Conservation (phyloP, 2,113 vertebrate species). For the Elgaria multicarinata region DNA sequence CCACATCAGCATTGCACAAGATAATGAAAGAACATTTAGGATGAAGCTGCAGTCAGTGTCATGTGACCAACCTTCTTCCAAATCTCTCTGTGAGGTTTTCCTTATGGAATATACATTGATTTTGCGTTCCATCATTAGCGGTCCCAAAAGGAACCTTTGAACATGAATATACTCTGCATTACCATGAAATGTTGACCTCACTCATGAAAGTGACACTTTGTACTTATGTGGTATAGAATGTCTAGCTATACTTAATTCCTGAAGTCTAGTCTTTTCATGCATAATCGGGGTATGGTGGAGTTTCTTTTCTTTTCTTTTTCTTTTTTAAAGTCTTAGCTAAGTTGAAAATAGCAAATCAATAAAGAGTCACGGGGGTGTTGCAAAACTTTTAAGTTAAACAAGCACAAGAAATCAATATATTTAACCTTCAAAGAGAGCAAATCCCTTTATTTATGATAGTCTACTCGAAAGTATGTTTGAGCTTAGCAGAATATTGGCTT, state of each 20-base stretch:
- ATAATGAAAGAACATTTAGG: no score
- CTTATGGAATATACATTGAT: constrained; percentile 17
- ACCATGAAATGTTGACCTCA: constrained; percentile 38
- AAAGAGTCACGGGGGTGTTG: constrained; percentile 3
- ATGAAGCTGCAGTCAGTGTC: no score
- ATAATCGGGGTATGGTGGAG: not conserved
- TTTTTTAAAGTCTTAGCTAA: constrained; percentile 19
- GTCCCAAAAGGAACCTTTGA: constrained; percentile 5
- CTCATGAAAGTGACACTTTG: constrained; percentile 41
- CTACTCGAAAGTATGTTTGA: constrained; percentile 15
- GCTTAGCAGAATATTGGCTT: constrained; percentile 16
- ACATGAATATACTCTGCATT: not conserved
- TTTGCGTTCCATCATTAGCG: accelerated
- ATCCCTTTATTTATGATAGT: constrained; percentile 4
- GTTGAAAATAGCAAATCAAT: constrained; percentile 44
- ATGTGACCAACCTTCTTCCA: not conserved
- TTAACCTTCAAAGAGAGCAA: constrained; percentile 30
- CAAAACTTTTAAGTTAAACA: constrained; percentile 33
- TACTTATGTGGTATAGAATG: constrained; percentile 36
- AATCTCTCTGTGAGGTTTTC: constrained; percentile 5
- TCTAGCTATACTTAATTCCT: constrained; percentile 19
- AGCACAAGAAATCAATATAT: constrained; percentile 40
- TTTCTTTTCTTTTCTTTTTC: not conserved
- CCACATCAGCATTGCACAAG: no score
- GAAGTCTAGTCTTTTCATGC: constrained; percentile 28